Conservation (phyloP, 2,888 invertebrate species). For the Andrena hattorfiana region DNA sequence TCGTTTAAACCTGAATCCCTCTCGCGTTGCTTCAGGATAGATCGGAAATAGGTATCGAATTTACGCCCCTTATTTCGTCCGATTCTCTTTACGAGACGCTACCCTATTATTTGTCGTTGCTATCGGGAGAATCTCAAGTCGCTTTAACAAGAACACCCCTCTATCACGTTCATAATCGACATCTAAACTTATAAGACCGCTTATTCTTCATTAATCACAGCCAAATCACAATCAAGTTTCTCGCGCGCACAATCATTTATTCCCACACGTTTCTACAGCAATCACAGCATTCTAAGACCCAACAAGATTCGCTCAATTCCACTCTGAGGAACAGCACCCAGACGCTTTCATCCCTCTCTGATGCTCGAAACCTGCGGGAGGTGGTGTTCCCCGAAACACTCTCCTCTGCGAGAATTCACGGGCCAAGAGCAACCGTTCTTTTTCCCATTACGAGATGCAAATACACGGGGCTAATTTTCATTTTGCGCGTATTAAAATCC, state of each 20-base stretch:
- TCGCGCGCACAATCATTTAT: not conserved
- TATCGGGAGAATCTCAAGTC: too few species aligned
- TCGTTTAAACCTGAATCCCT: constrained; percentile 30
- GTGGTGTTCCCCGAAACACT: constrained; percentile 16
- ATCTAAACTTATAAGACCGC: too few species aligned
- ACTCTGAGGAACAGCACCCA: not conserved
- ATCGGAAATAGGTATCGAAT: constrained; percentile 13
- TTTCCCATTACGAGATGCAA: constrained; percentile 88
- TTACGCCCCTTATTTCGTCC: not conserved
- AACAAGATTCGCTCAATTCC: constrained; percentile 14
- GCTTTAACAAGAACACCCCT: too few species aligned
- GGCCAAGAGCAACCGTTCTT: constrained; percentile 75
- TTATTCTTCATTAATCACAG: too few species aligned
- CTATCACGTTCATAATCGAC: too few species aligned
- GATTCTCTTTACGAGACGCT: not conserved
- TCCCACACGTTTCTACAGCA: not conserved
- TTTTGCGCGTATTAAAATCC: constrained; percentile 88
- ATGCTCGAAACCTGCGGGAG: not conserved
- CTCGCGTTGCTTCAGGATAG: not conserved
- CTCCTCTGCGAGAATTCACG: constrained; percentile 58
- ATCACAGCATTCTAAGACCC: not conserved
- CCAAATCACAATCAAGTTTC: not conserved
- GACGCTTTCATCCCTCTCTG: not conserved
- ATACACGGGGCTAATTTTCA: constrained; percentile 87
- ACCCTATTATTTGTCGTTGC: too few species aligned